Evolutionary conservation across 2,888 invertebrate genomes (phyloP).

Genomic region (Xylocampa areola): DNA sequence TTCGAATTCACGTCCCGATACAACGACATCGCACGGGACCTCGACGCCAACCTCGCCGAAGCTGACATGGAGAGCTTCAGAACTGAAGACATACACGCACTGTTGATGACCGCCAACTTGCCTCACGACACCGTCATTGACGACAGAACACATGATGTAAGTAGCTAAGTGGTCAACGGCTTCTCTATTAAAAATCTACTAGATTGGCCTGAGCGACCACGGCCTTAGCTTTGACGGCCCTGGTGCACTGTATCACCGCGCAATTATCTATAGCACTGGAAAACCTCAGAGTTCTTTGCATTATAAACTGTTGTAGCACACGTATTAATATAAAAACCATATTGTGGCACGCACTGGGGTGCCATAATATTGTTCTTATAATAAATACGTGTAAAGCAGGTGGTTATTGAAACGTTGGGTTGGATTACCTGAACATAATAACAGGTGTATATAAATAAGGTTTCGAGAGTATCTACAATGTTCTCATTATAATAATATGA

Average conservation of each 20-base stretch:
- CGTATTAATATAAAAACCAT: not conserved
- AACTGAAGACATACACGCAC: slow-evolving; percentile 96
- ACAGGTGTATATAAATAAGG: slow-evolving; percentile 4
- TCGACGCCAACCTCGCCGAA: slow-evolving; percentile 98
- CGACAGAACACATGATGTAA: slow-evolving; percentile 87
- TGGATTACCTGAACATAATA: not conserved
- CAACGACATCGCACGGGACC: slow-evolving; percentile 95
- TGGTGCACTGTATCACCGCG: no score
- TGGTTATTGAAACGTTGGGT: not conserved
- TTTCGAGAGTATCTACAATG: slow-evolving; percentile 12
- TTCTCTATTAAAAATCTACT: no score
- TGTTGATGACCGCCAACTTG: slow-evolving; percentile 93
- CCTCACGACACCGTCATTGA: slow-evolving; percentile 91
- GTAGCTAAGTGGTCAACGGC: no score
- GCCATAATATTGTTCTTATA: not conserved
- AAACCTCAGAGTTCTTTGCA: slow-evolving; percentile 6
- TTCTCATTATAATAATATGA: slow-evolving; percentile 32
- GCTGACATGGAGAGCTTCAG: slow-evolving; percentile 98
- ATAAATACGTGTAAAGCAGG: not conserved
- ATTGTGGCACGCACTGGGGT: no score
- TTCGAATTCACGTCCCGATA: slow-evolving; percentile 92
- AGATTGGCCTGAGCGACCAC: no score
- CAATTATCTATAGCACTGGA: no score
- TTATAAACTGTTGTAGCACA: not conserved
- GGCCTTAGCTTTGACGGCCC: no score